phyloP scores from a whole-genome alignment of 2,797 vertebrate genomes.

The Onychomys torridus region DNA sequence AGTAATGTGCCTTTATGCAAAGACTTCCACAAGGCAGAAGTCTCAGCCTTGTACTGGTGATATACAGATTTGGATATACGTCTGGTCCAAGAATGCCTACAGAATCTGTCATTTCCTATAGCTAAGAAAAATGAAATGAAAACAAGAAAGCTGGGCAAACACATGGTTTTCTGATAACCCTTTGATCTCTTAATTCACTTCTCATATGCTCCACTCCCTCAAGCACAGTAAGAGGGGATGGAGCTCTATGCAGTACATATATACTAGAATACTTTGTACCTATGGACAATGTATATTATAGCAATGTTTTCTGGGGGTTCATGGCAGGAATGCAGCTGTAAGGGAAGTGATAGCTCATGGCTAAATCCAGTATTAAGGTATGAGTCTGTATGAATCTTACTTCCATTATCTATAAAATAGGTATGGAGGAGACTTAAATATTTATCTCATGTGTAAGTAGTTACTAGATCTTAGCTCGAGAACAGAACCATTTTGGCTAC shows the following conservation, averaged over 20 bases:
- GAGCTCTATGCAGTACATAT: not conserved
- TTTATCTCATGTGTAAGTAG: not conserved
- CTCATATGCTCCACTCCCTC: not conserved
- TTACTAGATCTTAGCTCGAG: not conserved
- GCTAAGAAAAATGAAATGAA: not conserved
- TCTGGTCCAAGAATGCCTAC: not conserved
- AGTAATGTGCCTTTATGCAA: not conserved
- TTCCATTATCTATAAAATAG: not conserved
- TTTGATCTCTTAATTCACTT: not conserved
- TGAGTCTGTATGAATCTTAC: not conserved
- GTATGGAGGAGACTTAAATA: not conserved
- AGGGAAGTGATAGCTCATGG: not conserved
- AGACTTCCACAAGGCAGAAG: not conserved
- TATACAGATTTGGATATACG: not conserved
- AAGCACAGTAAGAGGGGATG: not conserved
- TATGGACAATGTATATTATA: not conserved
- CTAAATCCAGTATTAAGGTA: not conserved
- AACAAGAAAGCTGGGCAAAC: not conserved
- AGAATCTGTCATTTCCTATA: slow-evolving; percentile 2
- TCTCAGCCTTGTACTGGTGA: too few species aligned
- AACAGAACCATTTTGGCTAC: not conserved
- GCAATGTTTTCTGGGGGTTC: not conserved
- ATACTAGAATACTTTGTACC: not conserved
- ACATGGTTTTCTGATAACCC: not conserved
- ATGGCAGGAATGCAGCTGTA: not conserved